These are phyloP conservation scores for Apodemia mormo DNA, from an alignment of 2,888 invertebrate genomes.

Conservation along the genomic window DNA sequence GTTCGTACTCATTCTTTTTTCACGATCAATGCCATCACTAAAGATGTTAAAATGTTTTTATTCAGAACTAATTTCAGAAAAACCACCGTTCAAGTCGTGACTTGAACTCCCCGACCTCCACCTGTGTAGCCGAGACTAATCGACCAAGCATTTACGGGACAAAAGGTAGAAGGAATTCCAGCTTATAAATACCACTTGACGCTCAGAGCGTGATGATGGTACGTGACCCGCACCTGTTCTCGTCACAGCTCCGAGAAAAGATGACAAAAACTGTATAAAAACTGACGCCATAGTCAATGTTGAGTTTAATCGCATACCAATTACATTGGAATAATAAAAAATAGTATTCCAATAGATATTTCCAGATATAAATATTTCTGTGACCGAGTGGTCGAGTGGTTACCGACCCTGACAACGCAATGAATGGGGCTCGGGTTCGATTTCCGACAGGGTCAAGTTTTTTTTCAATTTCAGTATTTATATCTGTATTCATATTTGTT, in stretches of 20 bases:
- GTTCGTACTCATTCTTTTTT: neutral
- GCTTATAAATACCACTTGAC: constrained; percentile 38
- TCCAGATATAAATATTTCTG: neutral
- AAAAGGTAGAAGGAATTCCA: constrained; percentile 30
- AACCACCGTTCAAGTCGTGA: constrained; percentile 35
- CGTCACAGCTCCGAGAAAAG: constrained; percentile 21
- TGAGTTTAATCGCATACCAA: constrained; percentile 11
- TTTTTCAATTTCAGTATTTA: too few species aligned
- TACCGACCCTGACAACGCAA: too few species aligned
- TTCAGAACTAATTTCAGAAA: constrained; percentile 10
- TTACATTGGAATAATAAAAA: neutral
- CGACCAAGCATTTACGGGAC: constrained; percentile 44
- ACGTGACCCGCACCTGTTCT: constrained; percentile 42
- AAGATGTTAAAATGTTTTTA: neutral
- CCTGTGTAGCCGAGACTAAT: constrained; percentile 71
- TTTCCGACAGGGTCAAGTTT: too few species aligned
- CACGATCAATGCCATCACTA: neutral
- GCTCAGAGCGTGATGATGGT: constrained; percentile 43
- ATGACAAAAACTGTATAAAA: constrained; percentile 17
- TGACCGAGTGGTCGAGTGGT: too few species aligned
- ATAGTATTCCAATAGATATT: neutral
- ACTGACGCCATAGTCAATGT: constrained; percentile 21
- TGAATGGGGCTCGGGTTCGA: too few species aligned
- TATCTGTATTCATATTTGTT: too few species aligned
- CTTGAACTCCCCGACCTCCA: constrained; percentile 53